A percentile compares a stretch with the other conserved stretches of the same genome.
These are phyloP conservation scores for Agraylea sexmaculata DNA, from an alignment of 1,140 invertebrate species.

Conservation along the genomic window DNA sequence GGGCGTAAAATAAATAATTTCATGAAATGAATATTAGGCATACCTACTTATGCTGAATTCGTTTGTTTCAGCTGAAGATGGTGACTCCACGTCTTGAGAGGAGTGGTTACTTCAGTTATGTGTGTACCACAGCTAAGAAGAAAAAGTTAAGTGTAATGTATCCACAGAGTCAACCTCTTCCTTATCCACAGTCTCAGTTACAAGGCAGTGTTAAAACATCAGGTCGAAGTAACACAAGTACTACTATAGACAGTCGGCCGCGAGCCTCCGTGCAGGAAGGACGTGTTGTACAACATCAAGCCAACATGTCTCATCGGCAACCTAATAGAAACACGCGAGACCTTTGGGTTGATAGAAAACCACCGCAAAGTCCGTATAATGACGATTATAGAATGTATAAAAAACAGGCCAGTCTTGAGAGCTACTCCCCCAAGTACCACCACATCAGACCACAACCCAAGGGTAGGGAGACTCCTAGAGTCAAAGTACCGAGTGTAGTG, in stretches of 20 bases:
- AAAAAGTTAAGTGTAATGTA: slow-evolving; percentile 41
- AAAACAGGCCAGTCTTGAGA: slow-evolving; percentile 34
- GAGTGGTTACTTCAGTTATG: slow-evolving; percentile 39
- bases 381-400: slow-evolving; percentile 1
- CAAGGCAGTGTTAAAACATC: too few relatives aligned
- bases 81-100: slow-evolving; percentile 37
- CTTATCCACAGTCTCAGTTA: too few relatives aligned
- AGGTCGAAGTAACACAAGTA: too few relatives aligned
- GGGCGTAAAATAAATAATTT: too few relatives aligned
- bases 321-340: too few relatives aligned
- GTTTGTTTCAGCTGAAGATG: slow-evolving; percentile 39
- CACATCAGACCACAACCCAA: slow-evolving; percentile 31
- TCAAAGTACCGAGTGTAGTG: slow-evolving; percentile 4
- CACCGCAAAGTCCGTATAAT: too few relatives aligned
- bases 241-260: slow-evolving; percentile 23
- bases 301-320: slow-evolving; percentile 17
- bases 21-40: too few relatives aligned
- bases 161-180: too few relatives aligned
- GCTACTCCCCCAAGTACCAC: slow-evolving; percentile 40
- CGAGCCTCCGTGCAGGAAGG: slow-evolving; percentile 27
- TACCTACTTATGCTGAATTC: too few relatives aligned
- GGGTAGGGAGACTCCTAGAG: slow-evolving; percentile 11
- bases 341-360: too few relatives aligned
- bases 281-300: too few relatives aligned
- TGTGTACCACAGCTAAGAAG: slow-evolving; percentile 37